Conservation (phyloP, 2,888 invertebrate genomes). For the Sepioteuthis lessoniana region DNA sequence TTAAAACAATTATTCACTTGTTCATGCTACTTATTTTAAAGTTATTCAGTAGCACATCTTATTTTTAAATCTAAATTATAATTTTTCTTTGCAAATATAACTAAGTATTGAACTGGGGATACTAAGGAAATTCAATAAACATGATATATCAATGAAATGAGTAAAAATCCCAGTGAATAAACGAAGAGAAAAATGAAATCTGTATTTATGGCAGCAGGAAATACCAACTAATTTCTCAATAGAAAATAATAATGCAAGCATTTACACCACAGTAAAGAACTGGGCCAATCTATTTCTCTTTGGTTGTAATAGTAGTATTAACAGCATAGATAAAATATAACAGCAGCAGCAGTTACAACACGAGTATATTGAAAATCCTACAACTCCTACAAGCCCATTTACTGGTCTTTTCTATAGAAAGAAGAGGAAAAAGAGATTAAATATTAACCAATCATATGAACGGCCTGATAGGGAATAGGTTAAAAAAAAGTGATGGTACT, state of each 20-base stretch:
- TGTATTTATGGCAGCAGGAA: not conserved
- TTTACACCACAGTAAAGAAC: not conserved
- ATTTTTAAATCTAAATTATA: too few relatives aligned
- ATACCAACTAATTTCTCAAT: slow-evolving; percentile 33
- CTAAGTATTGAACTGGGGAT: too few relatives aligned
- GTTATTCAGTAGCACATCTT: too few relatives aligned
- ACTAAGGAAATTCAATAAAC: not conserved
- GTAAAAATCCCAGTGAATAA: not conserved
- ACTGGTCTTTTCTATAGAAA: not conserved
- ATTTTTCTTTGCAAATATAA: too few relatives aligned
- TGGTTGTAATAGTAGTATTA: not conserved
- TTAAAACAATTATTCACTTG: too few relatives aligned
- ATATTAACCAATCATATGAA: slow-evolving; percentile 20
- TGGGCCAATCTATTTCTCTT: slow-evolving; percentile 33
- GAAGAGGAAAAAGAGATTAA: not conserved
- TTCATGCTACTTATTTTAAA: too few relatives aligned
- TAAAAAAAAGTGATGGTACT: not conserved
- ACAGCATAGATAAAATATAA: not conserved
- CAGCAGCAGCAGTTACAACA: not conserved
- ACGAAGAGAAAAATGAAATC: not conserved
- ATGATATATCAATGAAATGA: not conserved
- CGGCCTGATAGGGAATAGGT: not conserved
- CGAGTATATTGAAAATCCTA: not conserved
- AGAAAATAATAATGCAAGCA: not conserved
- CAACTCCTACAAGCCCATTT: not conserved